phyloP scores from a whole-genome alignment of 2,113 vertebrate genomes.

The Lynx canadensis region DNA sequence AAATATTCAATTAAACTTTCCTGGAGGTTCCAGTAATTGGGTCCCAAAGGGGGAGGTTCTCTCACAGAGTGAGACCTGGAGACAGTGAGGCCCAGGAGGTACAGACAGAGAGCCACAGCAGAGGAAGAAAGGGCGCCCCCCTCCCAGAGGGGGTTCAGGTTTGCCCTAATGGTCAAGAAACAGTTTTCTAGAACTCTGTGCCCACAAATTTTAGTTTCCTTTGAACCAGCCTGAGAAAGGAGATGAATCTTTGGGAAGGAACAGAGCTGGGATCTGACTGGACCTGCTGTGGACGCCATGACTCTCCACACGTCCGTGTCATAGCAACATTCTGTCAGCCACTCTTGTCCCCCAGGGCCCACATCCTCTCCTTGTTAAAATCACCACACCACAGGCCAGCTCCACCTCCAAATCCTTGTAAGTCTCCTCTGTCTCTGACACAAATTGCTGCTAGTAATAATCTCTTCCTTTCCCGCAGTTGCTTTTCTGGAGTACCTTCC shows the following conservation, averaged over 20 bases:
- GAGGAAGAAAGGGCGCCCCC: rapidly evolving
- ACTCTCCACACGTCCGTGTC: neutral
- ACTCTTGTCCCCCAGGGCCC: neutral
- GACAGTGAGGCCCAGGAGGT: neutral
- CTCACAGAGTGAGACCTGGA: neutral
- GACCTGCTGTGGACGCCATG: neutral
- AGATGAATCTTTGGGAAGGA: neutral
- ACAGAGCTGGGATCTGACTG: neutral
- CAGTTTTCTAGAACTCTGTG: neutral
- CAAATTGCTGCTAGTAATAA: neutral
- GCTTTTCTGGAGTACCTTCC: neutral
- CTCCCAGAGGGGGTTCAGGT: neutral
- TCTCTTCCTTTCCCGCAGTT: neutral
- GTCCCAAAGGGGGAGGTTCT: constrained; percentile 56
- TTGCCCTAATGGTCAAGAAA: neutral
- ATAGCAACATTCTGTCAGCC: neutral
- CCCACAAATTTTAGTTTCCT: neutral
- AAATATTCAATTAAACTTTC: constrained; percentile 87
- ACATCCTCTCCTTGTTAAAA: neutral
- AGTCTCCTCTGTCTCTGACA: neutral
- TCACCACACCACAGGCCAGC: neutral
- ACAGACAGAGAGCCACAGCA: neutral
- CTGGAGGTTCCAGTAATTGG: constrained; percentile 80
- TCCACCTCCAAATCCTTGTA: neutral
- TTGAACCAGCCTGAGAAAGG: neutral